These are phyloP conservation scores for Melikaiella ostensackeni DNA, from an alignment of 2,888 invertebrate species.

Conservation along the genomic window DNA sequence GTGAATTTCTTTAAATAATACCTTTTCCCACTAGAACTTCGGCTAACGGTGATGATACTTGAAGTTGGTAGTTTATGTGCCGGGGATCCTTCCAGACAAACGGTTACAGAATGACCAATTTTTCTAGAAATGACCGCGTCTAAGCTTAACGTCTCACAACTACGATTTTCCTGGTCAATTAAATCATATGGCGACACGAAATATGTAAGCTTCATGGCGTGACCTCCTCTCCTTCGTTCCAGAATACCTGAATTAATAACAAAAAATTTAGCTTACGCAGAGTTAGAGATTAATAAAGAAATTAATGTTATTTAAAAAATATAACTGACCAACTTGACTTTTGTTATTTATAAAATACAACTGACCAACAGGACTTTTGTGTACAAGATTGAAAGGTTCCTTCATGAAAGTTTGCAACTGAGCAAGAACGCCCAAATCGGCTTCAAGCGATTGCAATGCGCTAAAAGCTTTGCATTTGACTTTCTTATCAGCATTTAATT, in stretches of 20 bases:
- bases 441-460: constrained; percentile 93
- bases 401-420: constrained; percentile 87
- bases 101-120: constrained; percentile 92
- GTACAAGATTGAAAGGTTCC: constrained; percentile 86
- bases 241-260: constrained; percentile 77
- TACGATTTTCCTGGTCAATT: constrained; percentile 86
- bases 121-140: constrained; percentile 85
- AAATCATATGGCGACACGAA: constrained; percentile 96
- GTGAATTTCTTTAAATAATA: constrained; percentile 67
- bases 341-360: constrained; percentile 68
- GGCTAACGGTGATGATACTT: constrained; percentile 84
- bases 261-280: constrained; percentile 41
- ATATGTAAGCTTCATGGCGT: constrained; percentile 95
- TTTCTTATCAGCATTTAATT: constrained; percentile 96
- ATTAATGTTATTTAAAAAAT: constrained; percentile 23
- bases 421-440: constrained; percentile 89
- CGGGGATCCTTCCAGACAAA: constrained; percentile 92
- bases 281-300: constrained; percentile 17
- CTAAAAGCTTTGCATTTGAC: constrained; percentile 96
- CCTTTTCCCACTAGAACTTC: constrained; percentile 87
- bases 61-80: constrained; percentile 89
- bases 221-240: constrained; percentile 79
- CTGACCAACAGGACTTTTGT: constrained; percentile 92
- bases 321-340: constrained; percentile 88
- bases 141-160: constrained; percentile 85